Conservation (phyloP, 2,113 vertebrate genomes). For the Garra rufa region DNA sequence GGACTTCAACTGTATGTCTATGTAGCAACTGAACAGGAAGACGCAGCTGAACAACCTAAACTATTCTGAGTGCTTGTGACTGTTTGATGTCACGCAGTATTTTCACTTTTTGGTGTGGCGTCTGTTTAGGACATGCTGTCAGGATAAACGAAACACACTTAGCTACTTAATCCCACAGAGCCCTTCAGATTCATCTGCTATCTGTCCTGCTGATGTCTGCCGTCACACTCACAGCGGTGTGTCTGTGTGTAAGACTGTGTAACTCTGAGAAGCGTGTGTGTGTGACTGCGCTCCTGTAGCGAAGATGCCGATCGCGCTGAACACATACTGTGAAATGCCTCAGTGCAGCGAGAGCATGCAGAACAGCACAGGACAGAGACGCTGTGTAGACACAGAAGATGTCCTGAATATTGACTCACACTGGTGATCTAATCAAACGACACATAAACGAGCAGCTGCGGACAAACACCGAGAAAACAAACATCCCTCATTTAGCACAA, state of each 20-base stretch:
- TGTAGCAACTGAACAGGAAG: not conserved
- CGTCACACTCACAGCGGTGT: not conserved
- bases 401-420: constrained; percentile 42
- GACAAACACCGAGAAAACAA: constrained; percentile 2
- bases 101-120: not conserved
- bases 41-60: not conserved
- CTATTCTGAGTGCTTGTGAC: not conserved
- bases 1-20: not conserved
- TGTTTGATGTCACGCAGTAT: not conserved
- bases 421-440: constrained; percentile 43
- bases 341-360: constrained; percentile 25
- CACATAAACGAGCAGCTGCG: constrained; percentile 19
- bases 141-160: constrained; percentile 10
- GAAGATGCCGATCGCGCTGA: not conserved
- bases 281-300: not conserved
- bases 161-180: not conserved
- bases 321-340: constrained; percentile 41
- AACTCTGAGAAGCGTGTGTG: constrained; percentile 3
- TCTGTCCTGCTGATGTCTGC: not conserved
- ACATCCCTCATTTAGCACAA: constrained; percentile 20
- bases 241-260: constrained; percentile 7
- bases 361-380: constrained; percentile 7
- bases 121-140: constrained; percentile 10
- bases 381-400: constrained; percentile 16
- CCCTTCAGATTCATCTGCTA: not conserved